Percentiles rank a stretch among this genome's conserved stretches.
Conservation (phyloP, 2,113 vertebrate genomes). For the Gadus chalcogrammus region DNA sequence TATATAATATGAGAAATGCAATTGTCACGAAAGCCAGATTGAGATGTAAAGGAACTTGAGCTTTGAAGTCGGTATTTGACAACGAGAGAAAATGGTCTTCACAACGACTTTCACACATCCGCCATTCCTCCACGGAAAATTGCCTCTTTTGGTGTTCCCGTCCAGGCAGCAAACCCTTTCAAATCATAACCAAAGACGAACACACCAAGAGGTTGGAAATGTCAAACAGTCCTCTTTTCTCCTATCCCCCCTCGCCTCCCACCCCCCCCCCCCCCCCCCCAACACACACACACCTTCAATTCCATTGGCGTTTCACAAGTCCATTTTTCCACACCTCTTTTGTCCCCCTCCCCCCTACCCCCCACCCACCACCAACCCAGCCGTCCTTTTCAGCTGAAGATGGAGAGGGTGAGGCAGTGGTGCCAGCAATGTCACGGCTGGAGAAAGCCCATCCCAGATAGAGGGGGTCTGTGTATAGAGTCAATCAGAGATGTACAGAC, state of each 20-base stretch:
- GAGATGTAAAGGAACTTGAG: neutral
- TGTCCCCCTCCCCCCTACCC: conserved; percentile 36
- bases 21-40: conserved; percentile 8
- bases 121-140: conserved; percentile 31
- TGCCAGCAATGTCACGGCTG: conserved; percentile 64
- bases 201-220: conserved; percentile 49
- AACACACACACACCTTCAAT: conserved; percentile 34
- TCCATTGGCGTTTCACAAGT: conserved; percentile 42
- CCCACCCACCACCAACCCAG: conserved; percentile 16
- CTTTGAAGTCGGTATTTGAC: conserved; percentile 8
- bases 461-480: conserved; percentile 66
- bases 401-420: conserved; percentile 47
- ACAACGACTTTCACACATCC: conserved; percentile 33
- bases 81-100: conserved; percentile 42
- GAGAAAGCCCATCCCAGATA: conserved; percentile 63
- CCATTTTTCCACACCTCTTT: conserved; percentile 50
- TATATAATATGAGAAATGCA: neutral
- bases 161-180: conserved; percentile 27
- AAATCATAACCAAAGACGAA: conserved; percentile 54
- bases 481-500: conserved; percentile 71
- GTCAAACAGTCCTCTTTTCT: conserved; percentile 44
- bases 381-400: conserved; percentile 34
- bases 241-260: neutral
- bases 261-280: neutral
- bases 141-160: conserved; percentile 47